Conservation (phyloP, 1,140 invertebrate species). For the Batillaria attramentaria region DNA sequence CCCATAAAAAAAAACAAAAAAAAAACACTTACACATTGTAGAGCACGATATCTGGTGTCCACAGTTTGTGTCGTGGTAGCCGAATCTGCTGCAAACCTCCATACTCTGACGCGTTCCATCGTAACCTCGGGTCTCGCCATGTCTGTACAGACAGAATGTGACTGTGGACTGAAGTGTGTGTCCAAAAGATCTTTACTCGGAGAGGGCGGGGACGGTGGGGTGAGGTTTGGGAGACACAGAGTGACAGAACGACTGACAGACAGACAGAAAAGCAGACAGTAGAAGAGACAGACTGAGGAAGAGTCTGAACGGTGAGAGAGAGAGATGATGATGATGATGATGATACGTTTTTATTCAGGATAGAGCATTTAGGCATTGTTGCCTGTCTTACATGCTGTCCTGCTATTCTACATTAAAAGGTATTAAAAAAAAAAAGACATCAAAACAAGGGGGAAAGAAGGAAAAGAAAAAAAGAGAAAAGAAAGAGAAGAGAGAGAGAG, state of each 20-base stretch:
- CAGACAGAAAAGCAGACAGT: neutral
- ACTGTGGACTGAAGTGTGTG: neutral
- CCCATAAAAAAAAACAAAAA: too few relatives aligned
- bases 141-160: constrained; percentile 27
- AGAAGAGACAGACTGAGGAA: neutral
- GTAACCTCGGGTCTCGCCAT: constrained; percentile 51
- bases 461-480: too few relatives aligned
- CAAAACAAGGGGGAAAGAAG: too few relatives aligned
- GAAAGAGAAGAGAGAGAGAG: too few relatives aligned
- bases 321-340: neutral
- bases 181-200: too few relatives aligned
- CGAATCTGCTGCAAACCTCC: constrained; percentile 53
- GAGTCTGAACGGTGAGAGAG: neutral
- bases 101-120: constrained; percentile 47
- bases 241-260: neutral
- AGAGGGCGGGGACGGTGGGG: neutral
- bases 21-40: constrained; percentile 75
- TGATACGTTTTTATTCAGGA: too few relatives aligned
- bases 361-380: too few relatives aligned
- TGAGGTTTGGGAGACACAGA: neutral
- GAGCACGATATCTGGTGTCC: constrained; percentile 76
- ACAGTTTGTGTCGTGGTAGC: constrained; percentile 73
- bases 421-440: too few relatives aligned
- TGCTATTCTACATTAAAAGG: too few relatives aligned
- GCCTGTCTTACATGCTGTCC: too few relatives aligned